Evolutionary conservation across 2,888 invertebrate genomes (phyloP).

Genomic region (Athalia rosae): DNA sequence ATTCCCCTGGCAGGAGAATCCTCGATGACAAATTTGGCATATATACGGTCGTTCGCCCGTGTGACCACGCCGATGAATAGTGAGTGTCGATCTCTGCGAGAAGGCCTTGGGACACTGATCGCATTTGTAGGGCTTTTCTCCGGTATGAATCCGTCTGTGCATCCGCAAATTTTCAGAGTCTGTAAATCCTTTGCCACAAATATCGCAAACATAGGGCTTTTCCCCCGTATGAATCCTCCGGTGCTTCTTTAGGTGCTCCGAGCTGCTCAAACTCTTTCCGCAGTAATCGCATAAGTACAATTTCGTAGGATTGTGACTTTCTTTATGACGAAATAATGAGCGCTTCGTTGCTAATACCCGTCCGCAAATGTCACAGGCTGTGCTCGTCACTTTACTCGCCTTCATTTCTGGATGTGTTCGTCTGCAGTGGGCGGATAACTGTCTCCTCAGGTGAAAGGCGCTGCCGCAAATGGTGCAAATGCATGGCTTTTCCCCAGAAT

Average conservation of each 20-base stretch:
- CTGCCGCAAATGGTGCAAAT: constrained; percentile 65
- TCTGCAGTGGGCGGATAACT: constrained; percentile 68
- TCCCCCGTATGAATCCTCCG: constrained; percentile 76
- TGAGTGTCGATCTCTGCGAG: constrained; percentile 75
- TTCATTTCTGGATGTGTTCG: constrained; percentile 69
- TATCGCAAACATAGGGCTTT: constrained; percentile 74
- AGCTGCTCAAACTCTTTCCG: constrained; percentile 75
- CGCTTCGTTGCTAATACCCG: constrained; percentile 68
- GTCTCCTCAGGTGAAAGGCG: constrained; percentile 66
- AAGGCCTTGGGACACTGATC: constrained; percentile 75
- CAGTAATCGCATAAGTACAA: constrained; percentile 75
- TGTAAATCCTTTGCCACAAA: constrained; percentile 74
- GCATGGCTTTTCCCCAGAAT: constrained; percentile 70
- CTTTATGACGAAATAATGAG: constrained; percentile 68
- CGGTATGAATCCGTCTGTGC: constrained; percentile 74
- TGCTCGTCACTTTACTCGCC: constrained; percentile 68
- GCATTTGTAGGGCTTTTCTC: constrained; percentile 75
- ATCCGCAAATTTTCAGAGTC: constrained; percentile 73
- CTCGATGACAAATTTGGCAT: constrained; percentile 72
- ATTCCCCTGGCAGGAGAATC: constrained; percentile 73
- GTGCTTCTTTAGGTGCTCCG: constrained; percentile 74
- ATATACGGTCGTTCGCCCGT: constrained; percentile 74
- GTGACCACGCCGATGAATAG: constrained; percentile 75
- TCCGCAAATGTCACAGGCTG: constrained; percentile 70
- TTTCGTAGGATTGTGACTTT: constrained; percentile 71